Evolutionary conservation across 2,113 vertebrate species (phyloP).

Genomic region (Chitala chitala): DNA sequence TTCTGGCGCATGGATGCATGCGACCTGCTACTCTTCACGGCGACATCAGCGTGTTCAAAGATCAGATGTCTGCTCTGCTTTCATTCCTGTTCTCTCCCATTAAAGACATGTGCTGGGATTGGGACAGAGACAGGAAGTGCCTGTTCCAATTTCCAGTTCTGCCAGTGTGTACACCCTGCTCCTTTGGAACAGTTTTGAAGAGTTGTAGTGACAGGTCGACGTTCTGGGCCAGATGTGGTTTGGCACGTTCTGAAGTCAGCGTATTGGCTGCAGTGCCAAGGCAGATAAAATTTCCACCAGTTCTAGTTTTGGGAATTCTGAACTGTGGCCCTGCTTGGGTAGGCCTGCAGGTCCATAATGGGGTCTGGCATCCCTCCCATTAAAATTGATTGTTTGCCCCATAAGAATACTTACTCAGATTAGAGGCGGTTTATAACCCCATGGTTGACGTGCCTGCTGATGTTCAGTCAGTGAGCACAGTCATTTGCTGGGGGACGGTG

Average conservation of each 20-base stretch:
- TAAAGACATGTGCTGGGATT: background rate
- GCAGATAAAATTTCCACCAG: background rate
- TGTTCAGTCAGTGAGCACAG: too few relatives aligned
- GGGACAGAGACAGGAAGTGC: background rate
- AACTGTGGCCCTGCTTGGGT: background rate
- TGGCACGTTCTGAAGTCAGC: constrained; percentile 11
- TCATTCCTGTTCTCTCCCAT: background rate
- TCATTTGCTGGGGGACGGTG: too few relatives aligned
- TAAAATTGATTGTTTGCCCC: too few relatives aligned
- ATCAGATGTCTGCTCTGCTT: too few relatives aligned
- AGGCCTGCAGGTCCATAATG: too few relatives aligned
- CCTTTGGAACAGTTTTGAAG: background rate
- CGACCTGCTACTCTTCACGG: constrained; percentile 20
- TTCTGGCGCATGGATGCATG: background rate
- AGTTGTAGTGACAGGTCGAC: background rate
- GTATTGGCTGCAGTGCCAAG: background rate
- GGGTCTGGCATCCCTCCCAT: too few relatives aligned
- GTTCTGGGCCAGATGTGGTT: background rate
- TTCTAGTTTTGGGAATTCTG: background rate
- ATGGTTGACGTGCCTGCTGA: too few relatives aligned
- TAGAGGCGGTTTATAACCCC: too few relatives aligned
- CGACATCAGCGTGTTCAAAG: too few relatives aligned
- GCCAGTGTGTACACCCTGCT: background rate
- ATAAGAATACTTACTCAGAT: too few relatives aligned
- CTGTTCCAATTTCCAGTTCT: background rate